phyloP scores from a whole-genome alignment of 2,113 vertebrate species.

The Neodon shergylaensis region DNA sequence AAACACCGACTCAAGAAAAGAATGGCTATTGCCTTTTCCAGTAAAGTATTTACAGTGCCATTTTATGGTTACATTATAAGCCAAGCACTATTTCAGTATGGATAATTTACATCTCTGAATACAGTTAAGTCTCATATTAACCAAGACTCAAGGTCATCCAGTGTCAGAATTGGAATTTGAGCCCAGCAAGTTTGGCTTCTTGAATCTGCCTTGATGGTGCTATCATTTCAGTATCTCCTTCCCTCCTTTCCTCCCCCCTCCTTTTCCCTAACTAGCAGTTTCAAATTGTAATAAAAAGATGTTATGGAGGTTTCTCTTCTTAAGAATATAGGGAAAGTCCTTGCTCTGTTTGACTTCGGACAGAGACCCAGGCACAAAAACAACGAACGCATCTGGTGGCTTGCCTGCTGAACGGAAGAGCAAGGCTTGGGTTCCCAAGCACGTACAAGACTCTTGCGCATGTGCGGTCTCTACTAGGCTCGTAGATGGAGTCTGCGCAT shows the following conservation, averaged over 20 bases:
- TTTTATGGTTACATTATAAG: neutral
- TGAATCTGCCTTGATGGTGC: neutral
- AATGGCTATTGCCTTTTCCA: neutral
- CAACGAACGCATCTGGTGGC: too few species aligned
- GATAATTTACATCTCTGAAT: neutral
- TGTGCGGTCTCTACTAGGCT: neutral
- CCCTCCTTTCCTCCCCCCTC: too few species aligned
- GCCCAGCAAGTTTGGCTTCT: neutral
- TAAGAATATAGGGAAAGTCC: neutral
- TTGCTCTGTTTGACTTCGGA: neutral
- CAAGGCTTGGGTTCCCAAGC: neutral
- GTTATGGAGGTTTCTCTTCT: neutral
- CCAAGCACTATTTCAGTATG: neutral
- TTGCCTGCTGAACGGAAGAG: neutral
- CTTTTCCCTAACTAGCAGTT: neutral
- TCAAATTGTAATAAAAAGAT: neutral
- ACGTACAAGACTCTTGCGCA: neutral
- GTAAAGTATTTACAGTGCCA: slow-evolving; percentile 3
- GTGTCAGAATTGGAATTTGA: neutral
- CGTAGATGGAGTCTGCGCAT: accelerated
- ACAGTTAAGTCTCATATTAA: neutral
- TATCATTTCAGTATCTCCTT: neutral
- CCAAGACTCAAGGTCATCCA: neutral
- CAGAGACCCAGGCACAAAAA: neutral
- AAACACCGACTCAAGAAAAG: neutral